Percentiles rank a stretch among this genome's conserved stretches.
These are phyloP conservation scores for Pomacea canaliculata DNA, from an alignment of 2,888 invertebrate species.

Conservation along the genomic window DNA sequence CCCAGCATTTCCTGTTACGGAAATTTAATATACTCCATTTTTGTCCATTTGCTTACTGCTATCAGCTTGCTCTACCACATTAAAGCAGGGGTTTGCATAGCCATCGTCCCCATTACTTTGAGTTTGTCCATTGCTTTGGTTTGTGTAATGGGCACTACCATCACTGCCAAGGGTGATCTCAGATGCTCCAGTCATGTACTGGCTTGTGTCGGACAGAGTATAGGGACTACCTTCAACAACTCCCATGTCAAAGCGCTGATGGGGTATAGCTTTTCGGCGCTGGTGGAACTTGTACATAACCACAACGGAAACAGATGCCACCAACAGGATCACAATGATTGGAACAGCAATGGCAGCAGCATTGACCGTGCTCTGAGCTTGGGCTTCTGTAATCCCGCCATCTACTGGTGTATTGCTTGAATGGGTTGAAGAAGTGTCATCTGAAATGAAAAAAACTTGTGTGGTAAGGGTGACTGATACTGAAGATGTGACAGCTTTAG, in stretches of 20 bases:
- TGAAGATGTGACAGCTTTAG: constrained; percentile 20
- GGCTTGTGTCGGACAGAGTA: constrained; percentile 32
- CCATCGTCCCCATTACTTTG: constrained; percentile 35
- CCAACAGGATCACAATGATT: constrained; percentile 28
- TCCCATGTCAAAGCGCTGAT: constrained; percentile 51
- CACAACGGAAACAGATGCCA: constrained; percentile 44
- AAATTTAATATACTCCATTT: too few species aligned
- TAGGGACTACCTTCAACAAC: constrained; percentile 30
- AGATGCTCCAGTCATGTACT: constrained; percentile 32
- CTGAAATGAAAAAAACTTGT: constrained; percentile 5
- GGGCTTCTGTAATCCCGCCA: constrained; percentile 12
- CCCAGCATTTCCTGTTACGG: too few species aligned
- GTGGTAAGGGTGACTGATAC: constrained; percentile 21
- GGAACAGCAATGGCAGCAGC: constrained; percentile 18
- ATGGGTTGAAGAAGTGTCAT: constrained; percentile 2
- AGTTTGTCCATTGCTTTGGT: constrained; percentile 30
- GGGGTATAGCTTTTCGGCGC: constrained; percentile 42
- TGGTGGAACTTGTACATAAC: constrained; percentile 38
- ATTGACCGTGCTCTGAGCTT: constrained; percentile 9
- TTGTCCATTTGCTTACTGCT: too few species aligned
- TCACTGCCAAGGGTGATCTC: constrained; percentile 45
- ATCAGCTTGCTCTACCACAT: constrained; percentile 8
- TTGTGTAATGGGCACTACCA: constrained; percentile 48
- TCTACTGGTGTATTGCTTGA: background rate
- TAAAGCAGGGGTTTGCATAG: constrained; percentile 58